phyloP scores from a whole-genome alignment of 2,797 vertebrate species.

The Monodelphis domestica region DNA sequence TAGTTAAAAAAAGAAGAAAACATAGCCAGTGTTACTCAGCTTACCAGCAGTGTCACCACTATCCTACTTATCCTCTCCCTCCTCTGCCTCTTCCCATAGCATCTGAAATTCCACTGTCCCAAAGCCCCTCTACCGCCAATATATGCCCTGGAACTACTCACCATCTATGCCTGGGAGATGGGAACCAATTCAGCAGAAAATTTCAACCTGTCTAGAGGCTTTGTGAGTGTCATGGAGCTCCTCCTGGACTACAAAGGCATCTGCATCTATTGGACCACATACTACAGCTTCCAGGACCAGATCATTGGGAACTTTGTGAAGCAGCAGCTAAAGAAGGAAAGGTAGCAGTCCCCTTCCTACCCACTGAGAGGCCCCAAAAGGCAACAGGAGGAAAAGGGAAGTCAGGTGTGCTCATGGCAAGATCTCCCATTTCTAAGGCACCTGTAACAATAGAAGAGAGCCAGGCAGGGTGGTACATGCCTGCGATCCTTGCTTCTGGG shows the following conservation, averaged over 20 bases:
- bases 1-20: no score
- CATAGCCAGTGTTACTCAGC: neutral
- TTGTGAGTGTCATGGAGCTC: constrained; percentile 72
- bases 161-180: constrained; percentile 79
- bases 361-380: neutral
- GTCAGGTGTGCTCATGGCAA: neutral
- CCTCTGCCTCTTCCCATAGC: neutral
- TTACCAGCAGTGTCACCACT: neutral
- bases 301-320: constrained; percentile 47
- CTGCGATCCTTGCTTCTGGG: neutral
- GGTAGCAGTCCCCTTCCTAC: constrained; percentile 35
- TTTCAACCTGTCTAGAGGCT: constrained; percentile 38
- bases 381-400: neutral
- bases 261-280: constrained; percentile 77
- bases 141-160: constrained; percentile 77
- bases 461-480: neutral
- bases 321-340: fast-evolving
- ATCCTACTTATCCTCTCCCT: neutral
- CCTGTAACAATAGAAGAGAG: neutral
- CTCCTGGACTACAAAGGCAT: neutral
- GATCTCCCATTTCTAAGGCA: neutral
- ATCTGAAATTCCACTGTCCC: neutral
- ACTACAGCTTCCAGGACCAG: constrained; percentile 53
- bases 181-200: neutral
- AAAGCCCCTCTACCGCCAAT: constrained; percentile 38